Evolutionary conservation across 2,113 vertebrate species (phyloP).

Genomic region (Tretioscincus oriximinensis): DNA sequence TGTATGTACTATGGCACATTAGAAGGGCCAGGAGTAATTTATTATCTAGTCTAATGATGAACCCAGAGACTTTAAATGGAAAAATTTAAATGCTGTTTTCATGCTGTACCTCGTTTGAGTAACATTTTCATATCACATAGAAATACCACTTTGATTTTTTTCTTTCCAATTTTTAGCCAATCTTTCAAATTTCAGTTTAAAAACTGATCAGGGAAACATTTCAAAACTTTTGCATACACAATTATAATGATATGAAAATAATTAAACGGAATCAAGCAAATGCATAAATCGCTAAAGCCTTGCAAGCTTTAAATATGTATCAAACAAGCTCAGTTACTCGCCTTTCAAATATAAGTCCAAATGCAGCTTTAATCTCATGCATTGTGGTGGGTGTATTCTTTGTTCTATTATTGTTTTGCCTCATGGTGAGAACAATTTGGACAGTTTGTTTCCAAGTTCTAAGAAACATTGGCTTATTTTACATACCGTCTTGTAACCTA

Average conservation of each 20-base stretch:
- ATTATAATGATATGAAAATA: slow-evolving; percentile 11
- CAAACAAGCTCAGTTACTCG: not conserved
- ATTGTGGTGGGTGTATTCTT: slow-evolving; percentile 34
- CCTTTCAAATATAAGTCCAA: slow-evolving; percentile 33
- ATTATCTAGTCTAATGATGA: not conserved
- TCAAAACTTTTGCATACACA: not conserved
- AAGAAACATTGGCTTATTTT: slow-evolving; percentile 42
- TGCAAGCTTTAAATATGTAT: not conserved
- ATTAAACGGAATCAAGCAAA: too few relatives aligned
- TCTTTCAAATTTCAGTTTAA: not conserved
- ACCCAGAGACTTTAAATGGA: not conserved
- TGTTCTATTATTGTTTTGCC: slow-evolving; percentile 21
- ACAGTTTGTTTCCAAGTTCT: slow-evolving; percentile 44
- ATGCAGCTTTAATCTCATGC: slow-evolving; percentile 28
- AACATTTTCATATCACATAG: too few relatives aligned
- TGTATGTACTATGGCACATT: too few relatives aligned
- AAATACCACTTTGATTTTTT: not conserved
- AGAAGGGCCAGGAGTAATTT: too few relatives aligned
- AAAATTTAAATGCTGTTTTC: not conserved
- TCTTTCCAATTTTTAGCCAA: not conserved
- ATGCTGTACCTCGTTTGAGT: not conserved
- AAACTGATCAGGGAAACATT: slow-evolving; percentile 8
- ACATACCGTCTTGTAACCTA: slow-evolving; percentile 24
- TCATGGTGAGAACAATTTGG: slow-evolving; percentile 52
- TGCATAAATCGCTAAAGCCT: not conserved